Base-by-base conservation (phyloP, 1,140 invertebrate genomes). In the Phthorimaea operculella region DNA sequence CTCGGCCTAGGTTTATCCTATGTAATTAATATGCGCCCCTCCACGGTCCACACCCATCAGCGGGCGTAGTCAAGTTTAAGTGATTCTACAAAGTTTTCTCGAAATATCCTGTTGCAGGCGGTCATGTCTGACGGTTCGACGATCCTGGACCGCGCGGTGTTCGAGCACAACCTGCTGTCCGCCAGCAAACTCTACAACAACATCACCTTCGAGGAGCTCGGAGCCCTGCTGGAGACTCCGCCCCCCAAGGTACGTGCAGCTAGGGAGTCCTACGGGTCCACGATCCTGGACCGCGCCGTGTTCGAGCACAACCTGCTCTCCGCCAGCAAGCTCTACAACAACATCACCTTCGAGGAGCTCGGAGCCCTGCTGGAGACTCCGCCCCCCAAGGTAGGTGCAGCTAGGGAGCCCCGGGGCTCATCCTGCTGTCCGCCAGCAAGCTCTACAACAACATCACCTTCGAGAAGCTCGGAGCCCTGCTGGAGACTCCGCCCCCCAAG, bases 251-350 rank as follows among this genome's bases (percentile, higher is more conserved):
- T n/a, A n/a, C n/a, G n/a, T n/a, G n/a, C n/a, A n/a, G n/a, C n/a
- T n/a, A n/a, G n/a, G n/a, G n/a, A n/a, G n/a, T n/a, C 87, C 0
- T 89, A 91, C 67, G 95, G 97, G 15, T 96, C 96, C 0, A 96
- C 96, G 9, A 98, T 99, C 68, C 86, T 99, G 53, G 96, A 99
- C 80, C 89, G 97, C 52, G 98, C 98, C 15, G 96, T 99, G n/a
- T n/a, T n/a, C n/a, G n/a, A n/a, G n/a, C n/a, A n/a, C n/a, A n/a
- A n/a, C n/a, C n/a, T 99, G 57, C 84, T 99, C 48, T 98, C 98
- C 1, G 97, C 97, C 42, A 98, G 96, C 79, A 99, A 99, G 86
- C 86, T 99, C 1, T 99, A 99, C 77, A 99, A 98, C 81, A 99
- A 99, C 75, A 99, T 99, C 55, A 97, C 95, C 8, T 99, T 99